Evolutionary conservation across 2,797 vertebrate genomes (phyloP).

Genomic region (Pagetopsis macropterus): DNA sequence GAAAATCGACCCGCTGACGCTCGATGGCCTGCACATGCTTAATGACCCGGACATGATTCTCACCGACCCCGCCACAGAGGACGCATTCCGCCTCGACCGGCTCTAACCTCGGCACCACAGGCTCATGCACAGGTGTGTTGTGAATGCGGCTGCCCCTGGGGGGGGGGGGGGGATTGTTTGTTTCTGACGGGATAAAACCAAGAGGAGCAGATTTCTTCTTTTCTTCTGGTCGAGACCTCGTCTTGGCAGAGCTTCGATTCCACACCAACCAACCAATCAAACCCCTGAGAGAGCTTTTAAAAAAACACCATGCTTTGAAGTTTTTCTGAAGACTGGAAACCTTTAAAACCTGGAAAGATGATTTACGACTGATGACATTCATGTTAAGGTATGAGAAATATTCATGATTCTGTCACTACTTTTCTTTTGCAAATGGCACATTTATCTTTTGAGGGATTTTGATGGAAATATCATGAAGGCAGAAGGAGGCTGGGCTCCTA

Average conservation of each 20-base stretch:
- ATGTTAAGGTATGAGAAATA: slow-evolving; percentile 31
- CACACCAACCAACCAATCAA: slow-evolving; percentile 28
- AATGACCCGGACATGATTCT: slow-evolving; percentile 98
- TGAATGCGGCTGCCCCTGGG: slow-evolving; percentile 17
- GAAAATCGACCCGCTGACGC: slow-evolving; percentile 96
- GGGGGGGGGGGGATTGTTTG: neutral
- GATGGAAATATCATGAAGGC: slow-evolving; percentile 23
- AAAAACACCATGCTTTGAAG: slow-evolving; percentile 22
- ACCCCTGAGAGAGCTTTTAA: slow-evolving; percentile 38
- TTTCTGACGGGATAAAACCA: slow-evolving; percentile 7
- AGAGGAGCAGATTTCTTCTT: slow-evolving; percentile 15
- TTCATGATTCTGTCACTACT: slow-evolving; percentile 36
- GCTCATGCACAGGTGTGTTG: slow-evolving; percentile 43
- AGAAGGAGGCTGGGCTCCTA: slow-evolving; percentile 12
- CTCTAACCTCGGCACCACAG: slow-evolving; percentile 82
- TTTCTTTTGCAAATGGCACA: slow-evolving; percentile 24
- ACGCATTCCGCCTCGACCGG: slow-evolving; percentile 96
- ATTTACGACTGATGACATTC: slow-evolving; percentile 16
- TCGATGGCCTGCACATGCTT: slow-evolving; percentile 97
- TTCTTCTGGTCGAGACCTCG: slow-evolving; percentile 7
- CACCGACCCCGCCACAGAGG: slow-evolving; percentile 94
- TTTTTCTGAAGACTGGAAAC: slow-evolving; percentile 39
- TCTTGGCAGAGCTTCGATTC: slow-evolving; percentile 24
- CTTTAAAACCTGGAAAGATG: slow-evolving; percentile 33
- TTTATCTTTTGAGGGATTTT: slow-evolving; percentile 39